Conservation (phyloP, 2,888 invertebrate genomes). For the Scrobipalpa atriplicella region DNA sequence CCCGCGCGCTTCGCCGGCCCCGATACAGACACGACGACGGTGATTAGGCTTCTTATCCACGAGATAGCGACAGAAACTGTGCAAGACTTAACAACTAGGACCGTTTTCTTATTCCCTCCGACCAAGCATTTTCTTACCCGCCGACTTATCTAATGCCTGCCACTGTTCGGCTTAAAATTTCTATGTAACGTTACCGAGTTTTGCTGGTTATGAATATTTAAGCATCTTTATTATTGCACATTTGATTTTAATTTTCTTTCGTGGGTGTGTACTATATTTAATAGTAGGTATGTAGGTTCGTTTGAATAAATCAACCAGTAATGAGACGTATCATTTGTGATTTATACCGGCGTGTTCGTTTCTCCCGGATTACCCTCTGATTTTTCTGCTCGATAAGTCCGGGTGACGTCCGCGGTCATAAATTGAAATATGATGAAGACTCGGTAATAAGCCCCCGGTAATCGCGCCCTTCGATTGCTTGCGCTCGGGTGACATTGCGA, state of each 20-base stretch:
- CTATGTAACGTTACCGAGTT: slow-evolving; percentile 69
- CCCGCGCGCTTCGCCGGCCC: slow-evolving; percentile 73
- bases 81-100: slow-evolving; percentile 83
- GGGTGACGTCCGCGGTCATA: slow-evolving; percentile 80
- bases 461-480: slow-evolving; percentile 64
- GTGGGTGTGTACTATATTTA: neutral
- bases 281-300: neutral
- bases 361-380: slow-evolving; percentile 58
- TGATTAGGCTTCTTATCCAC: slow-evolving; percentile 82
- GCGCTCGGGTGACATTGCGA: slow-evolving; percentile 49
- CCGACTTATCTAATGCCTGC: slow-evolving; percentile 76
- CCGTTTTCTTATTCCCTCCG: slow-evolving; percentile 80
- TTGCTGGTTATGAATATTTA: slow-evolving; percentile 61
- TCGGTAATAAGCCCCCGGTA: slow-evolving; percentile 71
- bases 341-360: slow-evolving; percentile 64
- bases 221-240: slow-evolving; percentile 30
- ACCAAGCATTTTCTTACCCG: slow-evolving; percentile 77
- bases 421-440: slow-evolving; percentile 83
- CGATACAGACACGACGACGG: slow-evolving; percentile 82
- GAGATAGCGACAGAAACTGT: slow-evolving; percentile 82
- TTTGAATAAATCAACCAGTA: slow-evolving; percentile 62
- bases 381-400: slow-evolving; percentile 79
- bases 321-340: slow-evolving; percentile 77
- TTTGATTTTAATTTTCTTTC: slow-evolving; percentile 23
- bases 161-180: slow-evolving; percentile 71